A percentile compares a stretch with the other conserved stretches of the same genome.
These are phyloP conservation scores for Falco punctatus DNA, from an alignment of 2,113 vertebrate genomes.

Conservation along the genomic window DNA sequence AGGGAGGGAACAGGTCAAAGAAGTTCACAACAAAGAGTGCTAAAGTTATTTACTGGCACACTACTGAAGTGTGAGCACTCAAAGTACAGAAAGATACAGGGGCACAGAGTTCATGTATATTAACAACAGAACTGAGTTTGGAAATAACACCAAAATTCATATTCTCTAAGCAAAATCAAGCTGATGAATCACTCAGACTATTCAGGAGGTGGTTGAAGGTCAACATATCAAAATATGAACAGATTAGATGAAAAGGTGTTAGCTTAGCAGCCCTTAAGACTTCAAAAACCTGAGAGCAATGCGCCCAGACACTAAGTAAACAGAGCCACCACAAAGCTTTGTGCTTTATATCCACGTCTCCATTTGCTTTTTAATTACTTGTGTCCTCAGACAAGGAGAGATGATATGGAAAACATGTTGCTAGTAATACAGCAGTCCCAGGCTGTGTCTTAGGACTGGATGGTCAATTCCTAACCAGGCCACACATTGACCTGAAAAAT, in stretches of 20 bases:
- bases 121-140: neutral
- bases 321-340: neutral
- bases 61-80: neutral
- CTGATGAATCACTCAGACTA: neutral
- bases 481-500: neutral
- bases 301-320: constrained; percentile 3
- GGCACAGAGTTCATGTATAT: neutral
- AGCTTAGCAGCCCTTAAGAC: neutral
- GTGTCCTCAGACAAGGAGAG: neutral
- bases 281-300: neutral
- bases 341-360: neutral
- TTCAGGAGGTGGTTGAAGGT: neutral
- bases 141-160: neutral
- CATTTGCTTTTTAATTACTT: neutral
- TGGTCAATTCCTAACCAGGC: rapidly evolving
- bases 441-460: neutral
- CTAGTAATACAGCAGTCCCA: no score
- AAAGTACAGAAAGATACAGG: neutral
- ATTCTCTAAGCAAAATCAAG: neutral
- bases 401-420: neutral
- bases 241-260: neutral
- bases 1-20: neutral
- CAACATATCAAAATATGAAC: neutral
- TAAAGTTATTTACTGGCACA: neutral
- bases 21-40: neutral